Evolutionary conservation across 2,113 vertebrate species (phyloP).

Genomic region (Puntigrus tetrazona): DNA sequence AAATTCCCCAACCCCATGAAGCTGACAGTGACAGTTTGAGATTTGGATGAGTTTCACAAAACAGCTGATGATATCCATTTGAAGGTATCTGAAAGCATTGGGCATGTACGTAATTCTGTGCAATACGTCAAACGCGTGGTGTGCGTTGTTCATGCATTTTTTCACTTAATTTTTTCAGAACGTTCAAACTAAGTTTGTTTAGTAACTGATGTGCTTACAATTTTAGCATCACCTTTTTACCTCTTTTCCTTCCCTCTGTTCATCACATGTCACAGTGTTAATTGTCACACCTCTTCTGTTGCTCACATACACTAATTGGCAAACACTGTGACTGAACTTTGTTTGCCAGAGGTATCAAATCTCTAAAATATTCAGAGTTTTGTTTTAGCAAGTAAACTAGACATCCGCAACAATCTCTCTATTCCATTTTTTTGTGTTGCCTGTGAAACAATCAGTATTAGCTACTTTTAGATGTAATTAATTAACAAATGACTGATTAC

Average conservation of each 20-base stretch:
- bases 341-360: background rate
- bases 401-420: background rate
- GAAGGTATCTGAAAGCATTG: background rate
- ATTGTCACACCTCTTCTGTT: no score
- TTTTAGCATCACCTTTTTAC: background rate
- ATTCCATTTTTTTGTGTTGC: background rate
- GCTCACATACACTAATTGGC: background rate
- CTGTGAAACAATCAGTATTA: background rate
- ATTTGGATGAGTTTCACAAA: background rate
- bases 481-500: background rate
- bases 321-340: background rate
- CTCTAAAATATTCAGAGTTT: background rate
- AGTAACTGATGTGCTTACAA: background rate
- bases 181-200: no score
- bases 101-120: background rate
- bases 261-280: background rate
- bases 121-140: background rate
- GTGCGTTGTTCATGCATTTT: background rate
- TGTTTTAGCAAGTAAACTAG: background rate
- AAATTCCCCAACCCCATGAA: slow-evolving; percentile 4
- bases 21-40: background rate
- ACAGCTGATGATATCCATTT: background rate
- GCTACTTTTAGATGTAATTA: background rate
- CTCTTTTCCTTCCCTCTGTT: background rate
- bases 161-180: background rate